Evolutionary conservation across 2,888 invertebrate species (phyloP), one percentile per base, ranked within the genome.

Genomic region (Polymixis flavicincta): DNA sequence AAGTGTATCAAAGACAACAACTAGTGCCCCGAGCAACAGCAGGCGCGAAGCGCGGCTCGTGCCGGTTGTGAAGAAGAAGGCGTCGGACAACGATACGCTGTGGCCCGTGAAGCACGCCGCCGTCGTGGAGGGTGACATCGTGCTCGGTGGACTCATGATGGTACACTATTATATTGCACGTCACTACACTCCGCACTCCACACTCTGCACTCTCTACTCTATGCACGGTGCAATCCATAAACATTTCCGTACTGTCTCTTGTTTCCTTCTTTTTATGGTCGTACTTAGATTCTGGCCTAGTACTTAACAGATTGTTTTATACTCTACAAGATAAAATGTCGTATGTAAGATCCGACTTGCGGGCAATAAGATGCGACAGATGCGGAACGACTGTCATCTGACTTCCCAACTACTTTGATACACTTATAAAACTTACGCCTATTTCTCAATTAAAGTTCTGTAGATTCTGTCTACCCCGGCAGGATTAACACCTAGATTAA

Each of bases 111-210:
- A 98, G 92, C 97, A 97, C 85, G 98, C 98, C 83, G 98, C 98
- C 3, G 97, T 97, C n/a, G 97, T 98, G 13, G 98, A 98, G 87
- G 99, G 99, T 0, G 98, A 98, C 91, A 97, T 99, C 80, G 97
- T 98, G 48, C 96, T 99, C 37, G 99, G 99, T 4, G 99, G 98
- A 0, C 97, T 99, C 66, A 99, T 99, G 98, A 99, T 99, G 99
- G 98, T 95, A 79, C 45, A 28, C 64, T 28, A 64, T 45, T 0
- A n/a, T 4, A 28, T 22, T 22, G 13, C 61, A 11, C n/a, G n/a
- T 25, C 7, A 8, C 45, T 28, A 8, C 28, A n/a, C 37, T 37
- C 37, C 9, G 5, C 28, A 17, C 5, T 37, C 13, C 2, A 42
- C 63, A 19, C 60, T 37, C 32, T 4, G 8, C 19, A 17, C 17